Evolutionary conservation across 2,888 invertebrate species (phyloP).

Genomic region (Hydroisotoma schaefferi): DNA sequence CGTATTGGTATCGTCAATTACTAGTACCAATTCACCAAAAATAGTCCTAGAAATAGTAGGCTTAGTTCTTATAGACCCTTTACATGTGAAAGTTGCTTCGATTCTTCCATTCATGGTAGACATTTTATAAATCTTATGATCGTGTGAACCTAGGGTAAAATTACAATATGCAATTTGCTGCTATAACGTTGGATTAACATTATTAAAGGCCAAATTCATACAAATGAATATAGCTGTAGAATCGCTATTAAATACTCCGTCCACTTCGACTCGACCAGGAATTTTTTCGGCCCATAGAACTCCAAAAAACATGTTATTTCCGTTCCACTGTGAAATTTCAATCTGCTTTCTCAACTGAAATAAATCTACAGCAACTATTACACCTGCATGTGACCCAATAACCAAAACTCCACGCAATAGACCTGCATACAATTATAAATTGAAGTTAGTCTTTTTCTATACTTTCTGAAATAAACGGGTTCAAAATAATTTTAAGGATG

Average conservation of each 20-base stretch:
- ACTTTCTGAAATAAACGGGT: too few relatives aligned
- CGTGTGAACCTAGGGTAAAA: slow-evolving; percentile 1
- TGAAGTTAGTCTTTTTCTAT: too few relatives aligned
- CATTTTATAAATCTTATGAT: neutral
- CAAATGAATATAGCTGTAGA: neutral
- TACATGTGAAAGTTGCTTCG: neutral
- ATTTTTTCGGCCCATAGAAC: neutral
- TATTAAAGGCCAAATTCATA: neutral
- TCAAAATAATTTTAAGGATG: too few relatives aligned
- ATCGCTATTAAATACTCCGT: neutral
- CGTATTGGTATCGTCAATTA: neutral
- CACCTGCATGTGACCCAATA: slow-evolving; percentile 5
- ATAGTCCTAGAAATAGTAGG: neutral
- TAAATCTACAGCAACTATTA: neutral
- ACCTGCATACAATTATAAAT: too few relatives aligned
- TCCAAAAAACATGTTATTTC: neutral
- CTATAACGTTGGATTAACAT: neutral
- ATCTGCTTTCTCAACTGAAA: neutral
- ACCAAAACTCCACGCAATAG: neutral
- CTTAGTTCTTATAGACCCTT: neutral
- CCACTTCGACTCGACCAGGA: slow-evolving; percentile 6
- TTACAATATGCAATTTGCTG: neutral
- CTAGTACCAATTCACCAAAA: neutral
- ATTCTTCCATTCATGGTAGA: neutral
- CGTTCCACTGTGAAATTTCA: neutral